phyloP scores from a whole-genome alignment of 2,797 vertebrate genomes.

The Rallus crepitans region DNA sequence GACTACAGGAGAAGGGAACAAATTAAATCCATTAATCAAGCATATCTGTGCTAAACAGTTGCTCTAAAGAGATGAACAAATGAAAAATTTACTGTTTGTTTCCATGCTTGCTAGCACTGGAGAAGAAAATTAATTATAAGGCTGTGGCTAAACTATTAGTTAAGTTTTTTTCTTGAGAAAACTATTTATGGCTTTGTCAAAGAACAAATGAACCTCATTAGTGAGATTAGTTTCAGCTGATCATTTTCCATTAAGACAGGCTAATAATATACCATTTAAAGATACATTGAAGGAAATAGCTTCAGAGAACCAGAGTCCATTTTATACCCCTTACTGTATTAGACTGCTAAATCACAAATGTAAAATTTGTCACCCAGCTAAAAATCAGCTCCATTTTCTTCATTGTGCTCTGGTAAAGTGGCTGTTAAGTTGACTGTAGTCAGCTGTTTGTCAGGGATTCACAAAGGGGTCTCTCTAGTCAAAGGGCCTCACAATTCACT shows the following conservation, averaged over 20 bases:
- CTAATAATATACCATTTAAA: conserved; percentile 71
- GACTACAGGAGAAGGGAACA: conserved; percentile 82
- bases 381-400: background rate
- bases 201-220: conserved; percentile 84
- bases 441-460: background rate
- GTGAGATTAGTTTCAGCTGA: conserved; percentile 79
- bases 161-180: conserved; percentile 76
- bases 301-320: conserved; percentile 45
- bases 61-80: conserved; percentile 80
- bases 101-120: conserved; percentile 66
- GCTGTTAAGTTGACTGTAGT: background rate
- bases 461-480: background rate
- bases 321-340: conserved; percentile 58
- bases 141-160: conserved; percentile 73
- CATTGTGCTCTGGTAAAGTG: background rate
- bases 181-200: conserved; percentile 80
- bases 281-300: conserved; percentile 60
- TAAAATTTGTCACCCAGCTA: background rate
- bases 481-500: background rate
- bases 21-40: conserved; percentile 90
- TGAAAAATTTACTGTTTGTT: conserved; percentile 84
- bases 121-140: conserved; percentile 82
- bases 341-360: conserved; percentile 45
- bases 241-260: conserved; percentile 74
- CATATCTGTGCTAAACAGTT: conserved; percentile 85